Evolutionary conservation across 2,888 invertebrate genomes (phyloP).

Genomic region (Caenorhabditis zanzibari): DNA sequence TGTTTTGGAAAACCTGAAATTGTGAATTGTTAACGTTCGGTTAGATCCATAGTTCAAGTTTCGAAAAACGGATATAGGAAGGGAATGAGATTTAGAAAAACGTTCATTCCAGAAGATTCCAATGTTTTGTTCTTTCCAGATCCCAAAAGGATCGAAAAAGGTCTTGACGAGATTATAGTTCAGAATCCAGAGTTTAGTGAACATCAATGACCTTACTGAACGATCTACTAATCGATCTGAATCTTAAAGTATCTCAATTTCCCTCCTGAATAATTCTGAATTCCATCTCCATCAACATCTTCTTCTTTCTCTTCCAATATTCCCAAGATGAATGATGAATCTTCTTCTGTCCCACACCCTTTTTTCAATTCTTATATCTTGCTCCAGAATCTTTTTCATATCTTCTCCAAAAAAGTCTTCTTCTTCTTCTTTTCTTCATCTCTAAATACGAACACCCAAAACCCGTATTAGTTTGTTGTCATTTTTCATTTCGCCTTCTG

Average conservation of each 20-base stretch:
- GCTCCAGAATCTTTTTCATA: constrained; percentile 8
- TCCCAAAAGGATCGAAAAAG: no score
- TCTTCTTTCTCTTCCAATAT: not conserved
- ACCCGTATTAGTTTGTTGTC: constrained; percentile 45
- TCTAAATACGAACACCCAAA: constrained; percentile 23
- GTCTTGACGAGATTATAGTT: no score
- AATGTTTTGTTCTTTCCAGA: no score
- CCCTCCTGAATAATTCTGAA: not conserved
- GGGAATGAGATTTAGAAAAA: no score
- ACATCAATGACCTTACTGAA: no score
- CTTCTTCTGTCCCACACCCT: constrained; percentile 6
- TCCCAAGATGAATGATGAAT: not conserved
- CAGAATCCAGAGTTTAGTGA: no score
- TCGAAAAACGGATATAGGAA: no score
- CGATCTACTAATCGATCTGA: no score
- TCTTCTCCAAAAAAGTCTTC: constrained; percentile 8
- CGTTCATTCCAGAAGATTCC: no score
- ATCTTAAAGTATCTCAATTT: not conserved
- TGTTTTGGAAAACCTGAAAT: no score
- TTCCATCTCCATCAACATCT: not conserved
- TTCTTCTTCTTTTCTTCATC: not conserved
- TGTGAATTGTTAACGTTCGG: no score
- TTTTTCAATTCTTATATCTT: constrained; percentile 16
- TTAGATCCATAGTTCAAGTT: no score
- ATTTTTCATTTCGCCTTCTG: constrained; percentile 44